Evolutionary conservation across 2,797 vertebrate genomes (phyloP).

Genomic region (Sebastes vulpes): DNA sequence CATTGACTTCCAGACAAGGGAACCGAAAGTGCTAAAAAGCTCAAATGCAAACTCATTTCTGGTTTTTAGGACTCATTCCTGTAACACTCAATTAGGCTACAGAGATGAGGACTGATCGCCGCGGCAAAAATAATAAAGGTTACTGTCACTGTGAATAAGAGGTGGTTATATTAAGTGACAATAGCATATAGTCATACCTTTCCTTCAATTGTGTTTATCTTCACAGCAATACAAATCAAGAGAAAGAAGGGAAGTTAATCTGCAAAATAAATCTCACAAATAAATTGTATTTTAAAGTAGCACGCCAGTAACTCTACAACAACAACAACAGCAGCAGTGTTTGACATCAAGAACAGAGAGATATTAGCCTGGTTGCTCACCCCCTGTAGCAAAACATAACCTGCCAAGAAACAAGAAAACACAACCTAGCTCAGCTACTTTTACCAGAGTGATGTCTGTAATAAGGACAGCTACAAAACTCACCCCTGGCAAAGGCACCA

Average conservation of each 20-base stretch:
- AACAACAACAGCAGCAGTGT: not conserved
- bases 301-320: not conserved
- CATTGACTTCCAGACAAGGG: no score
- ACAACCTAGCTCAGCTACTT: not conserved
- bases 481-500: not conserved
- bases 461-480: not conserved
- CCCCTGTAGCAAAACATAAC: constrained; percentile 16
- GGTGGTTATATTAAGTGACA: no score
- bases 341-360: constrained; percentile 18
- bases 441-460: not conserved
- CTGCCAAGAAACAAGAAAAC: constrained; percentile 41
- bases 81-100: no score
- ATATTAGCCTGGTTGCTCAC: constrained; percentile 42
- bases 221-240: not conserved
- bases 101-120: no score
- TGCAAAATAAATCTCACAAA: not conserved
- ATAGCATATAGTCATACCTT: not conserved
- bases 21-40: no score
- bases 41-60: no score
- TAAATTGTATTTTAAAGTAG: not conserved
- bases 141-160: no score
- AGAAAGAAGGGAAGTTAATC: not conserved
- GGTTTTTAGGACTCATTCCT: no score
- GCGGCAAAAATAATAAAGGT: no score
- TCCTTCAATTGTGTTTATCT: not conserved